These are phyloP conservation scores for Dendrolimus houi DNA, from an alignment of 2,888 invertebrate species.

Conservation along the genomic window DNA sequence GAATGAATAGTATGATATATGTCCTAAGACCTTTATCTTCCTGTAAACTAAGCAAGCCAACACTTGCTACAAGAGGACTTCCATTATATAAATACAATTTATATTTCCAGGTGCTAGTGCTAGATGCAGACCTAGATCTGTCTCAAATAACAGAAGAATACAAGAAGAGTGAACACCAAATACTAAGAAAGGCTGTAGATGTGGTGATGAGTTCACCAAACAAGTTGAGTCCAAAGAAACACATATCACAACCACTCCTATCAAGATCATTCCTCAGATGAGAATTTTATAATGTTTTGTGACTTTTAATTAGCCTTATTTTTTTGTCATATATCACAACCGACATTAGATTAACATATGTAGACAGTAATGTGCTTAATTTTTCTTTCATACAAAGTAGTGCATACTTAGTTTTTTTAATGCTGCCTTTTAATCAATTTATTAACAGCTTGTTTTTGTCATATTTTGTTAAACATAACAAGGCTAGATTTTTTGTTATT, in stretches of 20 bases:
- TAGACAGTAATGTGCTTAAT: too few species aligned
- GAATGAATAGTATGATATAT: too few species aligned
- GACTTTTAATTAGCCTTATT: slow-evolving; percentile 5
- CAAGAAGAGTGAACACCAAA: slow-evolving; percentile 76
- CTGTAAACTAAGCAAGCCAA: too few species aligned
- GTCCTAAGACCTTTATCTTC: too few species aligned
- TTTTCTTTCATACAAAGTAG: too few species aligned
- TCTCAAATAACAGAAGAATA: slow-evolving; percentile 80
- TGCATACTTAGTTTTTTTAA: too few species aligned
- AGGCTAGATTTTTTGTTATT: background rate
- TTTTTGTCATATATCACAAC: too few species aligned
- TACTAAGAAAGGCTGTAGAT: slow-evolving; percentile 61
- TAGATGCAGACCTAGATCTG: slow-evolving; percentile 81
- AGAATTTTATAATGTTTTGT: slow-evolving; percentile 42
- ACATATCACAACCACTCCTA: slow-evolving; percentile 53
- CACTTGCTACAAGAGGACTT: too few species aligned
- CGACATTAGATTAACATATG: too few species aligned
- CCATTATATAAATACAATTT: background rate
- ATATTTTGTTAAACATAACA: too few species aligned
- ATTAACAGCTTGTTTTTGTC: too few species aligned
- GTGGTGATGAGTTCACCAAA: slow-evolving; percentile 67
- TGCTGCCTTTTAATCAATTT: too few species aligned
- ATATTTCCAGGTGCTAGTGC: slow-evolving; percentile 75
- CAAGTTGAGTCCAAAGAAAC: slow-evolving; percentile 66
- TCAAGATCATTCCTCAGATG: slow-evolving; percentile 52